Evolutionary conservation across 2,888 invertebrate species (phyloP), one percentile per base, ranked within the genome.

Genomic region (Drosophila ezoana): DNA sequence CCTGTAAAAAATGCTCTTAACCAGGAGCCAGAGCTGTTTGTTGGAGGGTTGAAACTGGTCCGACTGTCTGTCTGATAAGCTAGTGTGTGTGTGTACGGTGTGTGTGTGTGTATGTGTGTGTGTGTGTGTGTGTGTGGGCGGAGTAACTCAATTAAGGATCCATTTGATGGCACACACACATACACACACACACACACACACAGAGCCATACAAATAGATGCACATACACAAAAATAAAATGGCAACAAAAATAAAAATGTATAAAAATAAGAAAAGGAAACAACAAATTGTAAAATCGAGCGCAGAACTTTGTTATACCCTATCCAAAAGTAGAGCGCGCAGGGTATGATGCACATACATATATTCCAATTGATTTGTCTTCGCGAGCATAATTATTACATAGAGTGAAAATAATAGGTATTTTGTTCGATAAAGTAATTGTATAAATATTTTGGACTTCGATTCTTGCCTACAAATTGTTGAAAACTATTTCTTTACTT

Each of bases 91-190:
- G 45, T n/a, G 18, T 18, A n/a, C n/a, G 9, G n/a, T n/a, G n/a
- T 70, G 51, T 61, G 41, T 68, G 49, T 59, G 51, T 72, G 61
- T 64, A 6, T n/a, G 18, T 18, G 18, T 70, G 51, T 62, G 45
- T 70, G 62, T 72, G 56, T 69, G 56, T 72, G 64, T 76, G 73
- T 68, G 66, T 86, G 87, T 90, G 90, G 92, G 92, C 90, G 91
- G 92, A 91, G 92, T 92, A 92, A 92, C 91, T 92, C 89, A 92
- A 92, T 92, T 92, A 92, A 89, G 92, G 91, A 92, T 92, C 91
- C 92, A 92, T 92, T 92, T 92, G 92, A 92, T 92, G 91, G 87
- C 86, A 69, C 78, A 79, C 80, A 90, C 81, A 87, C 81, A 79
- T 79, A 90, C 81, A 87, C 81, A 68, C 54, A 60, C 53, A 69